phyloP scores from a whole-genome alignment of 2,888 invertebrate genomes.

The Epistrophe eligans region DNA sequence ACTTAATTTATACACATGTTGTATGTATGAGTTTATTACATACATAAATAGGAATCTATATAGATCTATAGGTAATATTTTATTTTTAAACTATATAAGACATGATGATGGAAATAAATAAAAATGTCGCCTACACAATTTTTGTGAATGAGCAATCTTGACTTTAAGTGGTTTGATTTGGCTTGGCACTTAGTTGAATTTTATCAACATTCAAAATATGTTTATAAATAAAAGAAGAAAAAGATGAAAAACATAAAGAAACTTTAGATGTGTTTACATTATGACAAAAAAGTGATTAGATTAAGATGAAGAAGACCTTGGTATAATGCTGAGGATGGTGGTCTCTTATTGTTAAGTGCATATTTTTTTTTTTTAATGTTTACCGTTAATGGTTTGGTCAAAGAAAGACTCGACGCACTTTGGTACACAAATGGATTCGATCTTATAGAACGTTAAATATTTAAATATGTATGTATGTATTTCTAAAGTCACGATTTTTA shows the following conservation, averaged over 20 bases:
- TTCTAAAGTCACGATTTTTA: too few species aligned
- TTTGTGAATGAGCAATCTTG: constrained; percentile 37
- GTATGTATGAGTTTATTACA: too few species aligned
- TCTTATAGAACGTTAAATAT: too few species aligned
- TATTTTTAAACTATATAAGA: constrained; percentile 37
- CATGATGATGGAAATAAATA: constrained; percentile 53
- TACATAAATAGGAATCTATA: too few species aligned
- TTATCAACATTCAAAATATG: constrained; percentile 15
- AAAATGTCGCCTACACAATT: constrained; percentile 61
- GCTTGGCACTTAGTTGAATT: constrained; percentile 4
- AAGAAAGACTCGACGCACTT: not conserved
- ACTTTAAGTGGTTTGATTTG: constrained; percentile 31
- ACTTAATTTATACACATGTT: not conserved
- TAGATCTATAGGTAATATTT: not conserved
- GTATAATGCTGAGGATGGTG: too few species aligned
- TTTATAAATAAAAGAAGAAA: not conserved
- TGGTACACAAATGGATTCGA: not conserved
- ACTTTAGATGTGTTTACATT: constrained; percentile 32
- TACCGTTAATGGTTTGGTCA: not conserved
- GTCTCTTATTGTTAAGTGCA: constrained; percentile 5
- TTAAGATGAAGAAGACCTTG: constrained; percentile 25
- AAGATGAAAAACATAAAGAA: not conserved
- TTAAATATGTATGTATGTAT: too few species aligned
- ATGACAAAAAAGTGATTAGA: constrained; percentile 47
- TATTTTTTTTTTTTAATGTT: not conserved